Percentiles rank a stretch among this genome's conserved stretches.
These are phyloP conservation scores for Amblyteles armatorius DNA, from an alignment of 2,888 invertebrate species.

Conservation along the genomic window DNA sequence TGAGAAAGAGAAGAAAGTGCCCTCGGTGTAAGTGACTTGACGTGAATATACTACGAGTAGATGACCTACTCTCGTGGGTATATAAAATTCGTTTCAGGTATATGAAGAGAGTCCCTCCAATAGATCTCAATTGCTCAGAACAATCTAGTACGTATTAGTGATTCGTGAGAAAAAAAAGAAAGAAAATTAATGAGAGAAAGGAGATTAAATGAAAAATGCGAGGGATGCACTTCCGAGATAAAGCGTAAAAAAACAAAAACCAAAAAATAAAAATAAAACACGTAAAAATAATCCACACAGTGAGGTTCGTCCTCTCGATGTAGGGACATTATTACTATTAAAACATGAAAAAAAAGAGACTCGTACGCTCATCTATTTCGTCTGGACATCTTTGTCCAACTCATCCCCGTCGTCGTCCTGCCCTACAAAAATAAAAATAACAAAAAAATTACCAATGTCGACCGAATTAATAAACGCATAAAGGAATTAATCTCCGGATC, in stretches of 20 bases:
- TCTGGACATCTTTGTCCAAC: conserved; percentile 54
- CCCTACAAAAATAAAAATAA: conserved; percentile 22
- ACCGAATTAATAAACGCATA: conserved; percentile 67
- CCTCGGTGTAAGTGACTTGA: conserved; percentile 48
- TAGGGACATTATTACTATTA: conserved; percentile 23
- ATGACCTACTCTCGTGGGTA: conserved; percentile 48
- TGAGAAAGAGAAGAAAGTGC: conserved; percentile 37
- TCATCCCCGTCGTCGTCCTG: conserved; percentile 48
- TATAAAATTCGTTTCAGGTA: conserved; percentile 53
- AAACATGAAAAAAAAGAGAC: conserved; percentile 20
- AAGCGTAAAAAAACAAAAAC: conserved; percentile 8
- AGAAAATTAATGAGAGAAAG: neutral
- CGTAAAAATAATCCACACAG: conserved; percentile 28
- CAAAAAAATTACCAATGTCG: conserved; percentile 35
- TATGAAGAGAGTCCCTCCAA: conserved; percentile 77
- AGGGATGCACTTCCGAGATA: conserved; percentile 29
- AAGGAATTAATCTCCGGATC: conserved; percentile 62
- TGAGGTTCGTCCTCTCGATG: conserved; percentile 17
- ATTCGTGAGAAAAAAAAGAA: conserved; percentile 37
- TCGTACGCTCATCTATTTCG: conserved; percentile 49
- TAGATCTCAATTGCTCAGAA: conserved; percentile 82
- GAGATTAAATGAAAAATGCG: conserved; percentile 27
- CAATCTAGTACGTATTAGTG: conserved; percentile 69
- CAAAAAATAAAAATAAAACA: conserved; percentile 19
- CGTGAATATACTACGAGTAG: conserved; percentile 31